Conservation (phyloP, 2,113 vertebrate species). For the Castor canadensis region DNA sequence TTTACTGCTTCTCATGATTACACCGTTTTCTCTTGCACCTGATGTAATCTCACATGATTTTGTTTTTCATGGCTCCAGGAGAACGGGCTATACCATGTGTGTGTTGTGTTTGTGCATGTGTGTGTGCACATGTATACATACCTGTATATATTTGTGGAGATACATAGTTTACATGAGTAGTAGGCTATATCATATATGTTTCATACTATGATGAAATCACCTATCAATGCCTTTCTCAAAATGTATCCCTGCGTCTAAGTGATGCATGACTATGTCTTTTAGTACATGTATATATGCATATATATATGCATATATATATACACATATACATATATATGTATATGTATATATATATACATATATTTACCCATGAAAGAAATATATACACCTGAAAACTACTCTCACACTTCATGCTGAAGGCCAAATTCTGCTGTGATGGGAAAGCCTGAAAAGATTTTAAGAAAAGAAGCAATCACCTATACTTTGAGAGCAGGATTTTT, state of each 20-base stretch:
- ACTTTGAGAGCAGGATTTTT: constrained; percentile 63
- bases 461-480: background rate
- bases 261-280: background rate
- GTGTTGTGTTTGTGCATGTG: too few relatives aligned
- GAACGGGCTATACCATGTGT: background rate
- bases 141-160: background rate
- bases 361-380: constrained; percentile 36
- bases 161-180: background rate
- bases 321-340: background rate
- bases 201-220: background rate
- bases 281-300: background rate
- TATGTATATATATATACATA: background rate
- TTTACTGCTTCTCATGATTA: background rate
- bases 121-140: background rate
- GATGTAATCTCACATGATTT: background rate
- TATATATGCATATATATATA: background rate
- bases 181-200: background rate
- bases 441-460: too few relatives aligned
- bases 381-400: constrained; percentile 38
- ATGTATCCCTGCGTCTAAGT: background rate
- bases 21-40: background rate
- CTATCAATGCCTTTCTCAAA: background rate
- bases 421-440: background rate
- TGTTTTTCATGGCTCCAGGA: background rate
- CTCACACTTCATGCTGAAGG: constrained; percentile 32